A percentile compares a stretch with the other conserved stretches of the same genome.
phyloP scores from a whole-genome alignment of 1,140 invertebrate genomes.

The Neotoxoptera formosana region DNA sequence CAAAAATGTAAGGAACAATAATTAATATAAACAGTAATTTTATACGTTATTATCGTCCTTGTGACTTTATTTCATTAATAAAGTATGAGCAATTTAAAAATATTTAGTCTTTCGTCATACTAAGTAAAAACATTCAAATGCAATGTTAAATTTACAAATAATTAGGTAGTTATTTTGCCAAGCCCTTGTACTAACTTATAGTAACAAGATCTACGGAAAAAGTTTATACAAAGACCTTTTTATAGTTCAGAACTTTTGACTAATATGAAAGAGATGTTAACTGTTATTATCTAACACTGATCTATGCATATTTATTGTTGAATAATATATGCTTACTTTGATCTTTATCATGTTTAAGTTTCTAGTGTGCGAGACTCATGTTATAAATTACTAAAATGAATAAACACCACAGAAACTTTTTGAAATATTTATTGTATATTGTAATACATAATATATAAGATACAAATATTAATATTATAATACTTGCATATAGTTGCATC shows the following conservation, averaged over 20 bases:
- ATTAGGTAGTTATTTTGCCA: background rate
- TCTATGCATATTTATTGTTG: background rate
- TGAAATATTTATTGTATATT: background rate
- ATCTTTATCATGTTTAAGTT: background rate
- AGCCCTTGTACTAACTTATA: background rate
- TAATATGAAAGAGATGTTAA: background rate
- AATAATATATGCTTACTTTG: background rate
- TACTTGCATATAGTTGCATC: background rate
- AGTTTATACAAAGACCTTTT: background rate
- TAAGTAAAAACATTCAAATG: background rate
- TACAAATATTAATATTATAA: background rate
- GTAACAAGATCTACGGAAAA: background rate
- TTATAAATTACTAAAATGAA: background rate
- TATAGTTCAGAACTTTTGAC: background rate
- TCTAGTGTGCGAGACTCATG: background rate
- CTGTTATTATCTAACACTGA: background rate
- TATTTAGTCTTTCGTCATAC: background rate
- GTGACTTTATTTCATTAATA: background rate
- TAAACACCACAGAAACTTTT: background rate
- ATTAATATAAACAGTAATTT: too few species aligned
- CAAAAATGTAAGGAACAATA: background rate
- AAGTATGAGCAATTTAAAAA: background rate
- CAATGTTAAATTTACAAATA: background rate
- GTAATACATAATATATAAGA: background rate
- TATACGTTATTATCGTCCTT: too few species aligned